Base-by-base conservation (phyloP, 2,888 invertebrate genomes). In the Pachymerium ferrugineum region DNA sequence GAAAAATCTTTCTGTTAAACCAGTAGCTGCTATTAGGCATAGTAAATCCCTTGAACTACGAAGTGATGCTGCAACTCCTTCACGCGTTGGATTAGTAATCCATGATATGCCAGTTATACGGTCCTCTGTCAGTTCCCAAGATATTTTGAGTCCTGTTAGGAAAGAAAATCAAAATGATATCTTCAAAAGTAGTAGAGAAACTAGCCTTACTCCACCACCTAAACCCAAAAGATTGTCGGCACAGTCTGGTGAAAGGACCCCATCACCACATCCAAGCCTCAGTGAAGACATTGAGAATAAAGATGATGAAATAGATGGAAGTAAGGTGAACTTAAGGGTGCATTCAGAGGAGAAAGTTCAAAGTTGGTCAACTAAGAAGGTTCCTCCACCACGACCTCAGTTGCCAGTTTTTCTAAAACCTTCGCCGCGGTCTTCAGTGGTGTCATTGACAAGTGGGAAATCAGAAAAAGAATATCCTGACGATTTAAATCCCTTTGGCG, bases 401-500 rank as follows among this genome's bases (percentile, higher is more conserved):
- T 47, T 30, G 62, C 70, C 73, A 30, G 42, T 16, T 5, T 35
- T 71, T 16, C 31, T 69, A 3, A 31, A 31, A 19, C 8, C 30
- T 10, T 69, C 30, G 1, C 1, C 38, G 4, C 31, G 16, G 28
- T 2, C 35, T 1, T n/a, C n/a, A 30, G 30, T 30, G 14, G 14
- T 4, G 12, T 16, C 70, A 1, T 10, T 33, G 16, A n/a, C 70
- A 1, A 70, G 33, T 2, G n/a, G 22, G 16, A 72, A 35, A 12
- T 22, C 25, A 14, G 62, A 67, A 19, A 72, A 79, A 70, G 81
- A 84, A 47, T 93, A 94, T 84, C 94, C 94, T 0, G 88, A 88
- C 77, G 88, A 90, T 80, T 85, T 93, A 76, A 94, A 94, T 85
- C 94, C 94, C 4, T 94, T 94, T 83, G 89, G 87, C 35, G 89